phyloP scores from a whole-genome alignment of 2,113 vertebrate species.

The Beaufortia kweichowensis region DNA sequence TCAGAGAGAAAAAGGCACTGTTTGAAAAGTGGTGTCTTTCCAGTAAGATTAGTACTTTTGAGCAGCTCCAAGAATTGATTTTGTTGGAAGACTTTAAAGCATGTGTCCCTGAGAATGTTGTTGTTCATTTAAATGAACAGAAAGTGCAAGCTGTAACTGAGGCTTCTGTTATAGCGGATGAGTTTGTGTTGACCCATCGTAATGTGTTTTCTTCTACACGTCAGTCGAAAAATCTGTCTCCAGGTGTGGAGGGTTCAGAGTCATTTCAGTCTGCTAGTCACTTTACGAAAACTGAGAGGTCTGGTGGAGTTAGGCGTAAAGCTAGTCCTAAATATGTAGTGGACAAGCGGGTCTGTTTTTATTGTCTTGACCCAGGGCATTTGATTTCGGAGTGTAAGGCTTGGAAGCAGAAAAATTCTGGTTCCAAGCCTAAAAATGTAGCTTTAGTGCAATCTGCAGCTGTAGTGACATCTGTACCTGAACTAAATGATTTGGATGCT shows the following conservation, averaged over 20 bases:
- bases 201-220: background rate
- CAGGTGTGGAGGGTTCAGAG: background rate
- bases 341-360: background rate
- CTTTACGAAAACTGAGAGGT: background rate
- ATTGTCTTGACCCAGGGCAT: background rate
- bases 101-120: background rate
- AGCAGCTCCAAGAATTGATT: background rate
- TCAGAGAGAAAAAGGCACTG: no score
- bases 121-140: slow-evolving; percentile 3
- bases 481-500: background rate
- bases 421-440: slow-evolving; percentile 3
- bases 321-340: background rate
- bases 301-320: background rate
- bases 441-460: background rate
- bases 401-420: background rate
- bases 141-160: background rate
- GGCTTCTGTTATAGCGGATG: background rate
- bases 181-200: background rate
- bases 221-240: background rate
- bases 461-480: no score
- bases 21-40: background rate
- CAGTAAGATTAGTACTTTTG: background rate
- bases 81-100: background rate
- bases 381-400: background rate
- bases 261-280: background rate